These are phyloP conservation scores for Oscheius sp. DNA, from an alignment of 2,888 invertebrate species.

Conservation along the genomic window DNA sequence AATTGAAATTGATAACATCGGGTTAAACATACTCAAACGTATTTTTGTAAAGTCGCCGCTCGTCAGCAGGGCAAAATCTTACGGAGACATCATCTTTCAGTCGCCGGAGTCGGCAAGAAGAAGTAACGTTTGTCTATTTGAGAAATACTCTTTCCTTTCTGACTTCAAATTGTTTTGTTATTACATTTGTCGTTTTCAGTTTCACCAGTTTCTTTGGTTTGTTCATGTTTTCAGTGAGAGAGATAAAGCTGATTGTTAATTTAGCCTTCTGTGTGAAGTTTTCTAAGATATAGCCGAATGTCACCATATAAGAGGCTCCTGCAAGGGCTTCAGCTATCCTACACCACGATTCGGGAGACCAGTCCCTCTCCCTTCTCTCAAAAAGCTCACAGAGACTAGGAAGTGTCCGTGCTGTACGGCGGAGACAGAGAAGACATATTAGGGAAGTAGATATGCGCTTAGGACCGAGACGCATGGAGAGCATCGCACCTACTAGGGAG, in stretches of 20 bases:
- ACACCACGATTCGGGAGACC: not conserved
- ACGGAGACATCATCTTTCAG: slow-evolving; percentile 99
- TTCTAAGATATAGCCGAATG: no score
- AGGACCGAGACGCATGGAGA: slow-evolving; percentile 13
- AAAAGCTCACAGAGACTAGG: not conserved
- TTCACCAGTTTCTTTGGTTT: no score
- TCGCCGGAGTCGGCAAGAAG: slow-evolving; percentile 88
- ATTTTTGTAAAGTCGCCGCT: slow-evolving; percentile 84
- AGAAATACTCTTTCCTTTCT: not conserved
- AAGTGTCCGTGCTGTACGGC: not conserved
- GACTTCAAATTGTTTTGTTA: slow-evolving; percentile 2
- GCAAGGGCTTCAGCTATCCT: not conserved
- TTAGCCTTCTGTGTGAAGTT: no score
- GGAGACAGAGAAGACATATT: slow-evolving; percentile 7
- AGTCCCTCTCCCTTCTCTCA: no score
- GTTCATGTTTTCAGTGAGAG: no score
- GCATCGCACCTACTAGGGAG: not conserved
- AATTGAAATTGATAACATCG: not conserved
- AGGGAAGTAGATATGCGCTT: not conserved
- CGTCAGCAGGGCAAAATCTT: slow-evolving; percentile 98
- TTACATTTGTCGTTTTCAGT: not conserved
- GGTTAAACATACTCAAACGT: not conserved
- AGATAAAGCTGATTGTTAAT: no score
- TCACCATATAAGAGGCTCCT: no score
- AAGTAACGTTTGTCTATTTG: slow-evolving; percentile 42